These are phyloP conservation scores for Fissipunctia ypsillon DNA, from an alignment of 2,888 invertebrate genomes.

Conservation along the genomic window DNA sequence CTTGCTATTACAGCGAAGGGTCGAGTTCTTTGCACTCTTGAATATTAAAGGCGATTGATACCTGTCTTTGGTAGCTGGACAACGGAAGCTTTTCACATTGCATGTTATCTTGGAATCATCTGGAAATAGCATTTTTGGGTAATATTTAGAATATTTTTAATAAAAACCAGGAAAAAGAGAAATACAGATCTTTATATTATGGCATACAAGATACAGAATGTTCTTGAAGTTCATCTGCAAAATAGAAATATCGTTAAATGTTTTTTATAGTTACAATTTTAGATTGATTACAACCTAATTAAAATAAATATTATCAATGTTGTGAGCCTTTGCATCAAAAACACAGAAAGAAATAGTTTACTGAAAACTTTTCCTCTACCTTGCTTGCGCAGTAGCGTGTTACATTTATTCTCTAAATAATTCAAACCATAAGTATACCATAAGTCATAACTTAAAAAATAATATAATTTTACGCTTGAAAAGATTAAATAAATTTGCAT, in stretches of 20 bases:
- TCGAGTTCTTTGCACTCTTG: constrained; percentile 25
- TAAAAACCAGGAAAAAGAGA: no score
- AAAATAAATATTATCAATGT: background rate
- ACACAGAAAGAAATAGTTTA: background rate
- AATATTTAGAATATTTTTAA: background rate
- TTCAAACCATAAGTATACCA: background rate
- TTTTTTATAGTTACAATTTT: background rate
- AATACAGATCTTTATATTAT: background rate
- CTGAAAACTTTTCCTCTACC: background rate
- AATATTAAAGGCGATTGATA: constrained; percentile 52
- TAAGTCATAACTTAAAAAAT: no score
- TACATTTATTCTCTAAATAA: background rate
- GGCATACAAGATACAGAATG: background rate
- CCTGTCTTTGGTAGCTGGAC: background rate
- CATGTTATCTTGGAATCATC: background rate
- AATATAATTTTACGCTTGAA: background rate
- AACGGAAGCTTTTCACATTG: background rate
- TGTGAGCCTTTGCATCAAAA: background rate
- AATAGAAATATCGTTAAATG: background rate
- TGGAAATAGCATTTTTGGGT: no score
- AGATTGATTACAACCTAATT: background rate
- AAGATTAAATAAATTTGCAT: background rate
- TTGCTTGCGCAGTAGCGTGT: background rate
- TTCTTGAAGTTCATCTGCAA: background rate
- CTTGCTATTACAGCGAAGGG: constrained; percentile 18